A percentile compares a stretch with the other conserved stretches of the same genome.
Conservation (phyloP, 1,140 invertebrate species). For the Reticulitermes speratus region DNA sequence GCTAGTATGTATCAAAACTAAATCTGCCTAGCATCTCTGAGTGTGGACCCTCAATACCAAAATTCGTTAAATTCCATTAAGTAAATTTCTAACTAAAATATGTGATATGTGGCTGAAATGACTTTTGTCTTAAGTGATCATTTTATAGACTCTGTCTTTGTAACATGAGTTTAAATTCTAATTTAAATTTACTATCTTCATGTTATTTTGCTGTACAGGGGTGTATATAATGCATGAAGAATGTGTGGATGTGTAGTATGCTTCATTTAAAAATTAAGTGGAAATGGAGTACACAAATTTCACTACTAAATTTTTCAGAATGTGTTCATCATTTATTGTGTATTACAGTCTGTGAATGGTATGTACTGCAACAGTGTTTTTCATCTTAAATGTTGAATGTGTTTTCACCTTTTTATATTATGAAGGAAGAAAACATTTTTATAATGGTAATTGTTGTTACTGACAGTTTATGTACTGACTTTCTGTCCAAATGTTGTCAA, state of each 20-base stretch:
- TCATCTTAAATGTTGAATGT: not conserved
- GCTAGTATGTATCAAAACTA: not conserved
- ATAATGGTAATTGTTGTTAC: constrained; percentile 12
- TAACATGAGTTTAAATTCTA: no score
- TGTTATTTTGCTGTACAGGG: not conserved
- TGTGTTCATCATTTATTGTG: not conserved
- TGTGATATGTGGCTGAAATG: no score
- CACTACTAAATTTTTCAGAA: not conserved
- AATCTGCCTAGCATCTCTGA: not conserved
- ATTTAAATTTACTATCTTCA: not conserved
- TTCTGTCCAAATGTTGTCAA: not conserved
- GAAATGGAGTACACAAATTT: not conserved
- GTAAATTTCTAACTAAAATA: no score
- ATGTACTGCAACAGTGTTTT: not conserved
- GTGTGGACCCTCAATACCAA: no score
- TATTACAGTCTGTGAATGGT: not conserved
- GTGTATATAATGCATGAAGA: not conserved
- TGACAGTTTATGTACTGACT: not conserved
- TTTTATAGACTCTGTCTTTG: no score
- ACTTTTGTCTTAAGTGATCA: no score
- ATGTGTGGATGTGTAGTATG: not conserved
- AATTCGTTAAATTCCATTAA: no score
- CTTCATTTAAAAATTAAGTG: not conserved
- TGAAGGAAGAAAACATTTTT: constrained; percentile 1
- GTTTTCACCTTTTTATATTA: constrained; percentile 14